Base-by-base conservation (phyloP, 2,113 vertebrate species). In the Pedionomus torquatus region DNA sequence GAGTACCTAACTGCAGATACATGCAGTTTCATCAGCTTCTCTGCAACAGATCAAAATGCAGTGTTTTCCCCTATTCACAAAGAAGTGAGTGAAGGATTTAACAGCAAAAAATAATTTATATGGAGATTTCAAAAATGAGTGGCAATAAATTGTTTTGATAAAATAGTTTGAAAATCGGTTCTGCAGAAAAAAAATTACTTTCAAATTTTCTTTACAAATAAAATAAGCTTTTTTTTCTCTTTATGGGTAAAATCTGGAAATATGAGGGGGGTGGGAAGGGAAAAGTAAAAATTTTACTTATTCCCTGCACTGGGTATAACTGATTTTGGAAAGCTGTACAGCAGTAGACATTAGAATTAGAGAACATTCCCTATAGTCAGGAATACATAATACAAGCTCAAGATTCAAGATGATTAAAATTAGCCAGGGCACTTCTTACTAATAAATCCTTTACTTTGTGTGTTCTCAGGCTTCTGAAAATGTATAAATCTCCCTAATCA, bases 401-500 rank as follows among this genome's bases (percentile, higher is more conserved):
- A 86, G 51, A 93, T 89, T 92, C 71, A 86, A 77, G 60, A 57
- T 72, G 69, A 89, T 94, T 92, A 93, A 83, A 46, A 96, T 68
- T 18, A 94, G 70, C 25, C 77, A 70, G n/a, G 52, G 33, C 57
- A 91, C 41, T 84, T 82, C 46, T 82, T 80, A 33, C 77, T 93
- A 95, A 79, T 39, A 65, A 93, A 71, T 84, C 81, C 46, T 93
- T 92, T 84, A 76, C 57, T 76, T 70, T 84, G 25, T 74, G 79
- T 89, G 61, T 92, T 95, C 83, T 82, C 61, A 49, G 61, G 49
- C 81, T 89, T 87, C 74, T 89, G 57, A 43, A 97, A 96, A 76
- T 24, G 66, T 90, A 89, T 93, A 71, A 68, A 82, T 91, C 74
- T 96, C 89, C 86, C 77, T 84, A 77, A 92, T 92, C 83, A 76